Conservation (phyloP, 2,113 vertebrate genomes). For the Chaenogobius annularis region DNA sequence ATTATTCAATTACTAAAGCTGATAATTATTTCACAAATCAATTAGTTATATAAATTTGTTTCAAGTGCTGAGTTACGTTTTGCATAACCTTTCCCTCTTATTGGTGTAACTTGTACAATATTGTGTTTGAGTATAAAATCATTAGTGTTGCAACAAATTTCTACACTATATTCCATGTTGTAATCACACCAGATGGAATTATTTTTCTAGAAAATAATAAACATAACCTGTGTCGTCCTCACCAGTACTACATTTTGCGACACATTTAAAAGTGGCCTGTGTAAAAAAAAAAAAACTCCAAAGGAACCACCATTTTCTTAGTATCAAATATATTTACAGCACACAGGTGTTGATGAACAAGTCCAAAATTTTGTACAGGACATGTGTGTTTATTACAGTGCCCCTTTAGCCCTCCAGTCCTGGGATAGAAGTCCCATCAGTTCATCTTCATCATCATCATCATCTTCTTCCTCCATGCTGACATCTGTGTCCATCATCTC, state of each 20-base stretch:
- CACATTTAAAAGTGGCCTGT: neutral
- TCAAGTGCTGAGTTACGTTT: too few relatives aligned
- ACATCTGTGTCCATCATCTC: slow-evolving; percentile 55
- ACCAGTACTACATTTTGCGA: neutral
- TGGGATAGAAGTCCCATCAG: slow-evolving; percentile 85
- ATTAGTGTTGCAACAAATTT: too few relatives aligned
- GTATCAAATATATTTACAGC: slow-evolving; percentile 40
- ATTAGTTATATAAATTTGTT: too few relatives aligned
- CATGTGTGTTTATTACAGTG: slow-evolving; percentile 77
- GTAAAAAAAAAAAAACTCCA: neutral
- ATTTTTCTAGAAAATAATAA: too few relatives aligned
- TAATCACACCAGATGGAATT: neutral
- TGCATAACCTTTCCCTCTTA: slow-evolving; percentile 7
- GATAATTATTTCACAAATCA: too few relatives aligned
- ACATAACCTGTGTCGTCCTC: neutral
- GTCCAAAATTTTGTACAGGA: neutral
- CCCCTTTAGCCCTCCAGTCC: slow-evolving; percentile 96
- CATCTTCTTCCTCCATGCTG: slow-evolving; percentile 80
- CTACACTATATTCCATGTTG: neutral
- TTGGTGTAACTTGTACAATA: neutral
- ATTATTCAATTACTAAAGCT: too few relatives aligned
- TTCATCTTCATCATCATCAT: slow-evolving; percentile 85
- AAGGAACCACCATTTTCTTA: neutral
- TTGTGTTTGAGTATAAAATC: too few relatives aligned
- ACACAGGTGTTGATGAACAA: neutral